Evolutionary conservation across 1,140 invertebrate genomes (phyloP), one percentile per base, ranked within the genome.

Genomic region (Brachionus calyciflorus): DNA sequence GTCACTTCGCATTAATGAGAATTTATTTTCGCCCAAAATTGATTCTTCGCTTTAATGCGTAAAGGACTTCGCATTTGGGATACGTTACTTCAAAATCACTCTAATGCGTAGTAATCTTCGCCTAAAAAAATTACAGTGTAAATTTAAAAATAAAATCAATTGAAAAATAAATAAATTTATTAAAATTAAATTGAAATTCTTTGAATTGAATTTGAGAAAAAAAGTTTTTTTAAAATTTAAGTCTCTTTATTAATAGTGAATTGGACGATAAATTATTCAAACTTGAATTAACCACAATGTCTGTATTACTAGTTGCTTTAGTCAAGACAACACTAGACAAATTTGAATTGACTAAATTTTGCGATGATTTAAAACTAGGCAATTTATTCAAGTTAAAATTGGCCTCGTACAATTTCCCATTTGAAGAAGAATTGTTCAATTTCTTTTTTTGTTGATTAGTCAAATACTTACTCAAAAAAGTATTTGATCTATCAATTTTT

Each of bases 171-270:
- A n/a, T n/a, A n/a, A n/a, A n/a, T n/a, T n/a, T n/a, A n/a, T n/a
- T n/a, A n/a, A n/a, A n/a, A n/a, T n/a, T n/a, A n/a, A n/a, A n/a
- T n/a, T n/a, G n/a, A n/a, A n/a, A n/a, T n/a, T n/a, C n/a, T n/a
- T n/a, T n/a, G n/a, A n/a, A n/a, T n/a, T n/a, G n/a, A n/a, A n/a
- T n/a, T n/a, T n/a, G n/a, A n/a, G n/a, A n/a, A n/a, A n/a, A n/a
- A n/a, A n/a, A n/a, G n/a, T n/a, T n/a, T n/a, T n/a, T 53, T 60
- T 40, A 63, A 19, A 63, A 63, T 37, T 63, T 63, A 9, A 63
- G 28, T 30, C 57, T 33, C 19, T 21, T 33, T 9, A 63, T 63
- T 21, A 63, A 33, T 33, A 63, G 37, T 3, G 57, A 63, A 40
- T 63, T 63, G 6, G 28, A 37, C 2, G 57, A 37, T 21, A 63